Evolutionary conservation across 2,797 vertebrate species (phyloP).

Genomic region (Syngnathus rostellatus): DNA sequence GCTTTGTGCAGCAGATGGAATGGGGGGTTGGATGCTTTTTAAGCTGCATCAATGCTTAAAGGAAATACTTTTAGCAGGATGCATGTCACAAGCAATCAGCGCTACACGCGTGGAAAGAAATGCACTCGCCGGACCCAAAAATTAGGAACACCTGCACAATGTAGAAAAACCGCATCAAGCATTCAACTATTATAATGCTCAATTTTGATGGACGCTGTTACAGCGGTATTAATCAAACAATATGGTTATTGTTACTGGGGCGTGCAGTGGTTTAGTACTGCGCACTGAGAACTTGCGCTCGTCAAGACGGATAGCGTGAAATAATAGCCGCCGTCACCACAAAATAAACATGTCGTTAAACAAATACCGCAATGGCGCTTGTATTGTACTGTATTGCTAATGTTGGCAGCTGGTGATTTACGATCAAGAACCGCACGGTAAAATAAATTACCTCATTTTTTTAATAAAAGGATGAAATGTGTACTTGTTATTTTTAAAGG

Average conservation of each 20-base stretch:
- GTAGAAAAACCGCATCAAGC: too few relatives aligned
- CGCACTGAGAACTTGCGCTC: not conserved
- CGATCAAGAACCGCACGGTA: not conserved
- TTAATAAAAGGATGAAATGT: not conserved
- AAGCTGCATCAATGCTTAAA: conserved; percentile 11
- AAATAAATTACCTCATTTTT: not conserved
- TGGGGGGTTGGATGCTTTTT: conserved; percentile 7
- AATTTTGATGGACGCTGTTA: not conserved
- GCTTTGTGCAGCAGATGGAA: conserved; percentile 30
- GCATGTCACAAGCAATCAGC: conserved; percentile 12
- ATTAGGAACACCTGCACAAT: not conserved
- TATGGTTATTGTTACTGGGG: not conserved
- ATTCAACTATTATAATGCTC: not conserved
- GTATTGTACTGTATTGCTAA: not conserved
- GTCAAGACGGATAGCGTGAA: not conserved
- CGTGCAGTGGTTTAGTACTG: not conserved
- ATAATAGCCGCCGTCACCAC: not conserved
- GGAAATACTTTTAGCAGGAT: conserved; percentile 14
- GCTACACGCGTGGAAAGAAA: conserved; percentile 8
- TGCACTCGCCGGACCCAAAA: conserved; percentile 3
- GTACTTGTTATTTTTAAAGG: not conserved
- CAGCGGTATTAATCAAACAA: not conserved
- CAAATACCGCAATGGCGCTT: not conserved
- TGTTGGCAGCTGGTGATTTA: not conserved
- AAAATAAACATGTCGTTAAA: conserved; percentile 4